Base-by-base conservation (phyloP, 2,888 invertebrate species). In the Stenurella melanura region DNA sequence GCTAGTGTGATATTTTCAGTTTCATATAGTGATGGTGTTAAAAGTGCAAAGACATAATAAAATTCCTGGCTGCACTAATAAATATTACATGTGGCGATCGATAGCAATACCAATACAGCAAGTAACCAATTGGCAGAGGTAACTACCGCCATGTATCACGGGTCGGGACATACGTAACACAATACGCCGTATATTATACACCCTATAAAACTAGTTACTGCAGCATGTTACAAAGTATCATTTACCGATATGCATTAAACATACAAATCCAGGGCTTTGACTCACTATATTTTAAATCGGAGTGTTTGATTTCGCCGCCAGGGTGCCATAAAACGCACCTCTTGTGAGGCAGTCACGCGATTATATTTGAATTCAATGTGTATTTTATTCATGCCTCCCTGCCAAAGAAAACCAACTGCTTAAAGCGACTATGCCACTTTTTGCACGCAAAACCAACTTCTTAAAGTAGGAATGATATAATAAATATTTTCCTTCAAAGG, bases 161-260 rank as follows among this genome's bases (percentile, higher is more conserved):
- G n/a, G 82, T 77, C 83, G 80, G 86, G 85, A 87, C 87, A 86
- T 84, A 86, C 86, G 87, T 86, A 87, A 87, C 84, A 88, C 87
- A 88, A 88, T 88, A 87, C 87, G 85, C 86, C 87, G 86, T 88
- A 88, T 87, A 87, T 88, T 88, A 88, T 87, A 86, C 87, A 87
- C 86, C 87, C 87, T 85, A 87, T 87, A 87, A 87, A 88, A 87
- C 87, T 87, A 87, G 87, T 87, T 87, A 87, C 86, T 83, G 86
- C 84, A 78, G 70, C 81, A 78, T 70, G 79, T 70, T 84, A 85
- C 84, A 84, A 84, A 85, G 83, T 84, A 83, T 85, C 84, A 85
- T 80, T 83, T 85, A 83, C 82, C 82, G 83, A 81, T 83, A 83
- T 84, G 84, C 84, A 84, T 84, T 84, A 84, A 83, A 84, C 83